Conservation (phyloP, 2,888 invertebrate species). For the Heliothis peltigera region DNA sequence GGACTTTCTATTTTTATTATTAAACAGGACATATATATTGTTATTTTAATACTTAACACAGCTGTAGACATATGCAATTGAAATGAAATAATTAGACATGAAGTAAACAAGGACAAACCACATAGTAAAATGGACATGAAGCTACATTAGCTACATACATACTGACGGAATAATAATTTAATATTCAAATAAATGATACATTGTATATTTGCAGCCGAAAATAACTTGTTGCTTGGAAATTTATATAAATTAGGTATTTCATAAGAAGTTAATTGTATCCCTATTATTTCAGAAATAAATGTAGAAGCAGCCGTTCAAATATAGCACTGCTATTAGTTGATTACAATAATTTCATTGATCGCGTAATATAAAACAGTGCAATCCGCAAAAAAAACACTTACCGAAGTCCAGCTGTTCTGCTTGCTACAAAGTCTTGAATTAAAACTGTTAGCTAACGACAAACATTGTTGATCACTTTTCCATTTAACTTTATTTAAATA, state of each 20-base stretch:
- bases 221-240: neutral
- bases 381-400: constrained; percentile 37
- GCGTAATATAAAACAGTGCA: constrained; percentile 15
- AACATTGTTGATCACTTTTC: constrained; percentile 19
- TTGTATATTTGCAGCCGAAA: neutral
- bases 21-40: no score
- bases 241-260: no score
- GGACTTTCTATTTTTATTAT: no score
- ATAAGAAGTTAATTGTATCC: neutral
- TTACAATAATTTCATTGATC: constrained; percentile 29
- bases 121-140: neutral
- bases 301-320: neutral
- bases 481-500: constrained; percentile 1
- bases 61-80: neutral
- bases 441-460: constrained; percentile 14
- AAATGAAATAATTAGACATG: neutral
- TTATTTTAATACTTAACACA: no score
- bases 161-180: neutral
- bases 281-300: neutral
- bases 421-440: constrained; percentile 12
- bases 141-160: neutral
- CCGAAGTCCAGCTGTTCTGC: constrained; percentile 5
- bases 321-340: constrained; percentile 4
- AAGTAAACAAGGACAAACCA: neutral
- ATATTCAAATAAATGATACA: constrained; percentile 2